These are phyloP conservation scores for Andrena trimmerana DNA, from an alignment of 2,888 invertebrate species.

Conservation along the genomic window DNA sequence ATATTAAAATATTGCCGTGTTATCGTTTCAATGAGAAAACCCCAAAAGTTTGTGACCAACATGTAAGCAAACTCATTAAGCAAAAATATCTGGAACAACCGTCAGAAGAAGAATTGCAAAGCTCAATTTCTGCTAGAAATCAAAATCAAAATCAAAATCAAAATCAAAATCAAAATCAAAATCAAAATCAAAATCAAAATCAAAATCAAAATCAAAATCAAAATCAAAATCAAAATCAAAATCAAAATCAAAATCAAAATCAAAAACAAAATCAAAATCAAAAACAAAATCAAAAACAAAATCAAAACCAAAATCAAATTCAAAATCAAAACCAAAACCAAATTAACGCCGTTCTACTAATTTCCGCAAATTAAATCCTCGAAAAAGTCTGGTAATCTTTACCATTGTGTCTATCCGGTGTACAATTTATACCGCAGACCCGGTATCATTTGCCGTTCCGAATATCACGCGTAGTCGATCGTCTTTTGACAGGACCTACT, in stretches of 20 bases:
- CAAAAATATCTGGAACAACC: slow-evolving; percentile 10
- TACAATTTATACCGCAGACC: too few relatives aligned
- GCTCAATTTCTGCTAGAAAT: not conserved
- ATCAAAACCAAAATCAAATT: not conserved
- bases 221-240: too few relatives aligned
- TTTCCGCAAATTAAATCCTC: too few relatives aligned
- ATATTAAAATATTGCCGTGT: slow-evolving; percentile 20
- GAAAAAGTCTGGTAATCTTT: too few relatives aligned
- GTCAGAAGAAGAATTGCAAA: slow-evolving; percentile 44
- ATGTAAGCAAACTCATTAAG: not conserved
- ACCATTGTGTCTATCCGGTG: too few relatives aligned
- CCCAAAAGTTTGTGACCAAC: slow-evolving; percentile 34
- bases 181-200: too few relatives aligned
- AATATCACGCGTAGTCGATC: too few relatives aligned
- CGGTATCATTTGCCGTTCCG: too few relatives aligned
- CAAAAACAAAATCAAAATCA: not conserved
- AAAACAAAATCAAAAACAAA: not conserved
- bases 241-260: too few relatives aligned
- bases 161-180: not conserved
- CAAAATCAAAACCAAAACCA: not conserved
- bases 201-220: too few relatives aligned
- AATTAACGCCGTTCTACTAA: not conserved
- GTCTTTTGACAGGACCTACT: too few relatives aligned
- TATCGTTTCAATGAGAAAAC: slow-evolving; percentile 43
- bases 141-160: not conserved